Percentiles rank a stretch among this genome's conserved stretches.
phyloP scores from a whole-genome alignment of 2,888 invertebrate species.

The Keiferia lycopersicella region DNA sequence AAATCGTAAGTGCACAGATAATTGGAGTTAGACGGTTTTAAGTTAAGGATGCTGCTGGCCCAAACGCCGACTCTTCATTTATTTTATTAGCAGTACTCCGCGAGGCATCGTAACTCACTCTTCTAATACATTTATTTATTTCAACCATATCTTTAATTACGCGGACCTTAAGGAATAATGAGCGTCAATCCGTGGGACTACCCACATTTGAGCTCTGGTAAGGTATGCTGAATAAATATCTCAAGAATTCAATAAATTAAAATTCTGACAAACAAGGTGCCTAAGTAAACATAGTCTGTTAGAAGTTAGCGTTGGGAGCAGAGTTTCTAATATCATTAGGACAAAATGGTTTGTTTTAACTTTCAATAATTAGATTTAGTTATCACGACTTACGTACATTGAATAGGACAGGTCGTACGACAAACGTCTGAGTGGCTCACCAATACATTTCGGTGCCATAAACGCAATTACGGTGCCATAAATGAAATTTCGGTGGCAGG shows the following conservation, averaged over 20 bases:
- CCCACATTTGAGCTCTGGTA: conserved; percentile 36
- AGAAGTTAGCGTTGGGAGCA: too few species aligned
- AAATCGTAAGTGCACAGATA: background rate
- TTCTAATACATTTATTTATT: conserved; percentile 71
- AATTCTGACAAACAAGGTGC: too few species aligned
- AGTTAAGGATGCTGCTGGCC: conserved; percentile 30
- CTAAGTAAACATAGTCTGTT: background rate
- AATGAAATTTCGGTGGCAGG: too few species aligned
- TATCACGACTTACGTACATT: background rate
- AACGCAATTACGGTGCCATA: too few species aligned
- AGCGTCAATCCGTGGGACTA: conserved; percentile 53
- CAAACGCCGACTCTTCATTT: conserved; percentile 65
- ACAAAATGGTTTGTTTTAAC: too few species aligned
- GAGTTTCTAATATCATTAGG: too few species aligned
- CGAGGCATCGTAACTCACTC: conserved; percentile 69
- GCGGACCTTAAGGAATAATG: conserved; percentile 59
- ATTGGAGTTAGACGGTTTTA: background rate
- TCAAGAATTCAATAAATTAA: too few species aligned
- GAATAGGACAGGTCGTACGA: too few species aligned
- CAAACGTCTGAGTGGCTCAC: too few species aligned
- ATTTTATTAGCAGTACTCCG: conserved; percentile 71
- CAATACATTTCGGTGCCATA: too few species aligned
- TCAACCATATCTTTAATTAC: conserved; percentile 67
- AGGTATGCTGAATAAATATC: too few species aligned
- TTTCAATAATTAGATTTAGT: too few species aligned